Base-by-base conservation (phyloP, 1,140 invertebrate species). In the Eulimnadia texana region DNA sequence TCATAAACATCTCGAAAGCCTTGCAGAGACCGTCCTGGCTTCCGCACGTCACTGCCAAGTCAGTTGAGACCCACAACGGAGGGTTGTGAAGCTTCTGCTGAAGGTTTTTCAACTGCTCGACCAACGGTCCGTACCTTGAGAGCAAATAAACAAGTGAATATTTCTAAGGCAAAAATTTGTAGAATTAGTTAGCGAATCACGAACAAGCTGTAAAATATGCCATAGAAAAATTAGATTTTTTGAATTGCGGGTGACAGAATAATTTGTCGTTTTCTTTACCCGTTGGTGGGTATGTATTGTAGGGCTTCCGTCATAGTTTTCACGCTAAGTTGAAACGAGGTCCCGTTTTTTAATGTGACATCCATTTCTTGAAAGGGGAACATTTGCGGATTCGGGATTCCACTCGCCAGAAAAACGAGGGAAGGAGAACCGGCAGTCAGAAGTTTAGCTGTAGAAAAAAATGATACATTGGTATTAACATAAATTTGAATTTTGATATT, bases 11-110 rank as follows among this genome's bases (percentile, higher is more conserved):
- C 64, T 86, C 82, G 2, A 85, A 72, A 58, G 79, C 77, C 72
- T 85, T 84, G 70, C 82, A 84, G 62, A 89, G 77, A 11, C 83
- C 86, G 73, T 88, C 85, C 71, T 88, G 85, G 55, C 81, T 79
- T 11, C 86, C 87, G 63, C 79, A 78, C 1, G 84, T 85, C 11
- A 88, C 74, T 27, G 86, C 70, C 3, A 86, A 68, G 58, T 84
- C 81, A 0, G 75, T 74, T 0, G 77, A 74, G 19, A 77, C 73
- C 74, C 80, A 80, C 2, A 77, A 72, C 11, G 84, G 84, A 1
- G 84, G 83, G 2, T 79, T 74, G 68, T 89, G 85, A 52, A 81
- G 69, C 59, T 73, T 74, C 57, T 77, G 71, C 66, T 84, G 84
- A 63, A 86, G 79, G 25, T 80, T 72, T 64, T 81, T 79, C 25